These are phyloP conservation scores for Chironomus riparius DNA, from an alignment of 2,888 invertebrate genomes.

Conservation along the genomic window DNA sequence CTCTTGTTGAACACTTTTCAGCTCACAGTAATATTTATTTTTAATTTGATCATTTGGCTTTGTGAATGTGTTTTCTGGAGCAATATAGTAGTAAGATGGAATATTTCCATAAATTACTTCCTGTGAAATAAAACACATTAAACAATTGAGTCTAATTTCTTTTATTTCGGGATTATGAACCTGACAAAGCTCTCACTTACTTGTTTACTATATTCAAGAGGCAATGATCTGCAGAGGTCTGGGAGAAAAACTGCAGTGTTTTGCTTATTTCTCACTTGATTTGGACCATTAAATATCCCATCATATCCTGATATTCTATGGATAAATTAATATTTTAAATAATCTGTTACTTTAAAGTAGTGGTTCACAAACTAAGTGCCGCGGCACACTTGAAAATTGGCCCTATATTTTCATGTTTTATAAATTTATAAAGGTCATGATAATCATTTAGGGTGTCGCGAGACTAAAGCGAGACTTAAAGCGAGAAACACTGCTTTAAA, in stretches of 20 bases:
- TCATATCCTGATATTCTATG: constrained; percentile 44
- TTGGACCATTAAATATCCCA: constrained; percentile 43
- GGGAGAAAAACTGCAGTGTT: constrained; percentile 54
- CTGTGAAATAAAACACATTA: constrained; percentile 38
- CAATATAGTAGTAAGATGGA: constrained; percentile 54
- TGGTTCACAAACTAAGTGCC: too few species aligned
- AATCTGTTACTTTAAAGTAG: too few species aligned
- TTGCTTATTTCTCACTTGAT: constrained; percentile 40
- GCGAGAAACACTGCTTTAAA: too few species aligned
- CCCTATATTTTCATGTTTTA: too few species aligned
- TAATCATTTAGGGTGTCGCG: too few species aligned
- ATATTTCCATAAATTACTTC: constrained; percentile 41
- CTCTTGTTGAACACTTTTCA: not conserved
- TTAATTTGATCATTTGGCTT: constrained; percentile 46
- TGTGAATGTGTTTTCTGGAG: constrained; percentile 53
- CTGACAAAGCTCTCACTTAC: constrained; percentile 41
- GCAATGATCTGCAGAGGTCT: constrained; percentile 60
- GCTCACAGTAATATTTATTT: constrained; percentile 60
- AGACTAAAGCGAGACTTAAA: too few species aligned
- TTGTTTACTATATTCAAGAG: constrained; percentile 54
- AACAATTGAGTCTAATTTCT: too few species aligned
- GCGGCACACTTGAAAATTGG: too few species aligned
- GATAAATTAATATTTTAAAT: too few species aligned
- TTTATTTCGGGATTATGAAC: not conserved
- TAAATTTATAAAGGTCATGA: too few species aligned